Percentiles rank a stretch among this genome's conserved stretches.
Evolutionary conservation across 2,797 vertebrate species (phyloP).

Genomic region (Mormyrops attenuatus): DNA sequence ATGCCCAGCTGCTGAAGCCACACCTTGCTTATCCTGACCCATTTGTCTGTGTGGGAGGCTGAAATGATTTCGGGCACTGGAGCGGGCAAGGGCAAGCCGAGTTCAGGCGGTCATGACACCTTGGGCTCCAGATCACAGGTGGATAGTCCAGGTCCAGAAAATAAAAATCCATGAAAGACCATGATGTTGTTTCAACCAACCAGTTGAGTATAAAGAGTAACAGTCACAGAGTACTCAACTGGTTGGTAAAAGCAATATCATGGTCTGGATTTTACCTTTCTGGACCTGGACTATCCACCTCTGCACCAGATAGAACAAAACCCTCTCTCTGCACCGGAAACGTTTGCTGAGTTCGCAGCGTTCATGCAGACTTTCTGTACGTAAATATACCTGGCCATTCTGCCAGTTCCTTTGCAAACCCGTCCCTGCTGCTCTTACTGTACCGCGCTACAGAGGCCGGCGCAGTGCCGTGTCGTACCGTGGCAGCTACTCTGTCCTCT

Average conservation of each 20-base stretch:
- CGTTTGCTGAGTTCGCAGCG: not conserved
- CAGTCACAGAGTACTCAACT: not conserved
- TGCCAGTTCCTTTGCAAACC: not conserved
- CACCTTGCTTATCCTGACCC: not conserved
- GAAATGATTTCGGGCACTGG: not conserved
- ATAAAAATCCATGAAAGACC: not conserved
- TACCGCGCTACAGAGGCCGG: not conserved
- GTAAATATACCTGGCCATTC: not conserved
- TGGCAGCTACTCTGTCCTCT: not conserved
- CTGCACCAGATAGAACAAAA: not conserved
- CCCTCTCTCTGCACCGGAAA: not conserved
- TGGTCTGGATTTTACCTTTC: not conserved
- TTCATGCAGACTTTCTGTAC: not conserved
- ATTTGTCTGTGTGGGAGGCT: not conserved
- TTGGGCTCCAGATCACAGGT: not conserved
- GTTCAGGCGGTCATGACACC: not conserved
- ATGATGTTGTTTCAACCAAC: not conserved
- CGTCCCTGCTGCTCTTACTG: not conserved
- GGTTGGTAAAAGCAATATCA: not conserved
- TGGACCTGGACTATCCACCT: not conserved
- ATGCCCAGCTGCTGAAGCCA: not conserved
- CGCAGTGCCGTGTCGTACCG: not conserved
- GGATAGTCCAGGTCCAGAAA: not conserved
- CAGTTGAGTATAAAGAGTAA: not conserved
- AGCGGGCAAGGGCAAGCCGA: not conserved